A percentile compares a stretch with the other conserved stretches of the same genome.
Evolutionary conservation across 2,113 vertebrate genomes (phyloP).

Genomic region (Bagarius yarrelli): DNA sequence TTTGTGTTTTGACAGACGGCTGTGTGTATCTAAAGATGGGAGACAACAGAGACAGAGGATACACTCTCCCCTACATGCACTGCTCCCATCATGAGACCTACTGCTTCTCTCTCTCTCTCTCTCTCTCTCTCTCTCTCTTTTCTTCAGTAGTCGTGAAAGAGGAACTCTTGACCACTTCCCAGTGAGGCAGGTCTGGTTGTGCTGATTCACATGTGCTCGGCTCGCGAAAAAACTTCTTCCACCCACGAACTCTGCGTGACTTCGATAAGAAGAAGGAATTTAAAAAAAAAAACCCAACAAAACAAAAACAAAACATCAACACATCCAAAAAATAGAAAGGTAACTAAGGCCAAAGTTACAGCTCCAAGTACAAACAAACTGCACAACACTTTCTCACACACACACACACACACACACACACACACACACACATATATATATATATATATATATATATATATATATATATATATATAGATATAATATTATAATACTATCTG

Average conservation of each 20-base stretch:
- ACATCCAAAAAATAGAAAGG: not conserved
- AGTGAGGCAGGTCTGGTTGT: constrained; percentile 40
- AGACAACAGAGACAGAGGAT: constrained; percentile 23
- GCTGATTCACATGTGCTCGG: constrained; percentile 50
- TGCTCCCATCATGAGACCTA: constrained; percentile 41
- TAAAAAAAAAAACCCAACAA: not conserved
- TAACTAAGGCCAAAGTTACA: not conserved
- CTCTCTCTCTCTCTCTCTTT: constrained; percentile 17
- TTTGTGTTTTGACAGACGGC: not conserved
- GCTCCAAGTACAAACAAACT: too few species aligned
- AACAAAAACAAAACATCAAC: constrained; percentile 10
- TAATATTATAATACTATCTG: too few species aligned
- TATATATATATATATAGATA: too few species aligned
- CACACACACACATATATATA: too few species aligned
- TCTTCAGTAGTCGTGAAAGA: constrained; percentile 43
- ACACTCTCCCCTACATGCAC: constrained; percentile 29
- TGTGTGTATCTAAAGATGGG: not conserved
- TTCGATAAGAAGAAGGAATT: constrained; percentile 30
- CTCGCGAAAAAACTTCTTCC: constrained; percentile 27
- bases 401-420: too few species aligned
- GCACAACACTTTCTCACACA: too few species aligned
- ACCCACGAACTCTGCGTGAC: constrained; percentile 41
- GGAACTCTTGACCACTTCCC: constrained; percentile 54
- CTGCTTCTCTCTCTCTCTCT: constrained; percentile 29
- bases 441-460: too few species aligned